Conservation (phyloP, 64 coral and sea anemone species). For the Astreopora myriophthalma region DNA sequence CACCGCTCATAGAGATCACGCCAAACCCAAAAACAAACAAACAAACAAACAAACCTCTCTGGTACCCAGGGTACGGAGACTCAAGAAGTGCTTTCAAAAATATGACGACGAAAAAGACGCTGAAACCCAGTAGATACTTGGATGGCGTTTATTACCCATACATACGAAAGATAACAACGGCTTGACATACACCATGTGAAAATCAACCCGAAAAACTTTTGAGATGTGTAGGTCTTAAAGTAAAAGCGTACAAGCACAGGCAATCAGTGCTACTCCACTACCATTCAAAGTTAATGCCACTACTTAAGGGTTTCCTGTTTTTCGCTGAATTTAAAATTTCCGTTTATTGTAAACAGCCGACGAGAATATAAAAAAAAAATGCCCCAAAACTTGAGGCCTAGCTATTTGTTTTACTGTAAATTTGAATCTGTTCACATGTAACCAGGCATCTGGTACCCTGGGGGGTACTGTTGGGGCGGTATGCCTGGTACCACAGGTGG, state of each 20-base stretch:
- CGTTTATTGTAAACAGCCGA: constrained; percentile 5
- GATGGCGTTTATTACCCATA: constrained; percentile 40
- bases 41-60: too few relatives aligned
- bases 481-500: constrained; percentile 63
- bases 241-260: not conserved
- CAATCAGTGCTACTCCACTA: not conserved
- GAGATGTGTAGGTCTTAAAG: not conserved
- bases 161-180: constrained; percentile 19
- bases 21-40: too few relatives aligned
- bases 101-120: not conserved
- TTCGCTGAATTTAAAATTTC: constrained; percentile 22
- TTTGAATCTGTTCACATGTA: constrained; percentile 30
- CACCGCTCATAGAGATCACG: too few relatives aligned
- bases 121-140: not conserved
- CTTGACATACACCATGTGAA: not conserved
- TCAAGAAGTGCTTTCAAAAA: not conserved
- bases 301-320: not conserved
- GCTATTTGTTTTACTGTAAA: constrained; percentile 9
- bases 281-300: not conserved
- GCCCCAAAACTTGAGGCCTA: constrained; percentile 19
- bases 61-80: not conserved
- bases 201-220: constrained; percentile 12
- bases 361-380: constrained; percentile 47
- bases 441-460: constrained; percentile 56
- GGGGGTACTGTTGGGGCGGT: constrained; percentile 60